Percentiles rank a stretch among this genome's conserved stretches.
These are phyloP conservation scores for Burhinus oedicnemus DNA, from an alignment of 2,113 vertebrate genomes.

Conservation along the genomic window DNA sequence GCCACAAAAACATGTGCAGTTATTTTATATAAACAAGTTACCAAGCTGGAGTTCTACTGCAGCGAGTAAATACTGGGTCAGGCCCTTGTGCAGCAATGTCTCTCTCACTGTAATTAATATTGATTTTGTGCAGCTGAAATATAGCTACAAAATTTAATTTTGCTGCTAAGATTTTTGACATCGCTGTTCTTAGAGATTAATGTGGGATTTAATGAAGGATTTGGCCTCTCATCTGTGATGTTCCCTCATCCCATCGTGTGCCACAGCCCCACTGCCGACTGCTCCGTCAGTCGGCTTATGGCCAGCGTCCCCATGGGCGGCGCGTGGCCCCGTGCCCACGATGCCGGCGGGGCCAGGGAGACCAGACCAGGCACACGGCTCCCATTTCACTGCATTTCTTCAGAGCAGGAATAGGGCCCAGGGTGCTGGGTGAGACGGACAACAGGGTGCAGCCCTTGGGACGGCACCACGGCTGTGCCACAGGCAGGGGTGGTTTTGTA, in stretches of 20 bases:
- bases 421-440: accelerated
- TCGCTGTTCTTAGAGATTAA: slow-evolving; percentile 58
- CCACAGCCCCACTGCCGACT: not conserved
- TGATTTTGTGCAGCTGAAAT: slow-evolving; percentile 67
- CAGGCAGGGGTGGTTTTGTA: not conserved
- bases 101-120: slow-evolving; percentile 59
- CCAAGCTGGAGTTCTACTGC: not conserved
- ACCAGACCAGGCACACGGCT: accelerated
- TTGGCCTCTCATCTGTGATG: slow-evolving; percentile 40
- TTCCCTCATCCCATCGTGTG: not conserved
- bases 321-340: accelerated
- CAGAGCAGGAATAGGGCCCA: not conserved
- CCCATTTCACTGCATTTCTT: accelerated
- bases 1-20: not conserved
- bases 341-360: accelerated
- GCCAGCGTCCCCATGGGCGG: not conserved
- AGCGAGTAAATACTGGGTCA: slow-evolving; percentile 1
- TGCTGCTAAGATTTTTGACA: slow-evolving; percentile 71
- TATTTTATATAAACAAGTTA: not conserved
- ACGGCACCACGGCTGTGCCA: not conserved
- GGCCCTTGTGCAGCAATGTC: not conserved
- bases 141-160: slow-evolving; percentile 64
- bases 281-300: accelerated
- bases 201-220: slow-evolving; percentile 64
- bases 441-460: not conserved